Evolutionary conservation across 2,888 invertebrate genomes (phyloP).

Genomic region (Heliconius erato): DNA sequence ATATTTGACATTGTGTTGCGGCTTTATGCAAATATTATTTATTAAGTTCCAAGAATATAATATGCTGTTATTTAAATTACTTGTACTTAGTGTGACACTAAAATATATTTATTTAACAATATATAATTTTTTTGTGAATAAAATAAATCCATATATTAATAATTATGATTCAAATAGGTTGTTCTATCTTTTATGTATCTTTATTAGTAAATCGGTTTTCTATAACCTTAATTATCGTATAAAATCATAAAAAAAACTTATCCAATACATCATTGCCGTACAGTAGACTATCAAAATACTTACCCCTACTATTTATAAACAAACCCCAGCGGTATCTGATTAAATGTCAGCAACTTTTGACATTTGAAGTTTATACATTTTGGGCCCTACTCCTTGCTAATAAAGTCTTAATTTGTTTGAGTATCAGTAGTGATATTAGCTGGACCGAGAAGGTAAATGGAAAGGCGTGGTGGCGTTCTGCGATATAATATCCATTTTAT

Average conservation of each 20-base stretch:
- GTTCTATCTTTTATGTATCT: too few species aligned
- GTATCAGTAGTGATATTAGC: conserved; percentile 26
- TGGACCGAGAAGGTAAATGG: conserved; percentile 67
- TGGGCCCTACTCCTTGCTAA: not conserved
- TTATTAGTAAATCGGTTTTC: not conserved
- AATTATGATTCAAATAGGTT: too few species aligned
- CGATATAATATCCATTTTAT: conserved; percentile 74
- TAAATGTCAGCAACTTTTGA: conserved; percentile 48
- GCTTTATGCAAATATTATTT: not conserved
- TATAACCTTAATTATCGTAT: not conserved
- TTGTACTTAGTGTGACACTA: not conserved
- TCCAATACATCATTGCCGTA: conserved; percentile 12
- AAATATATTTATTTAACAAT: too few species aligned
- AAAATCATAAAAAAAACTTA: not conserved
- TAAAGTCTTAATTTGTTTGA: conserved; percentile 28
- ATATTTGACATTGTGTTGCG: not conserved
- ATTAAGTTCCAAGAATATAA: not conserved
- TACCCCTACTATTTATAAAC: conserved; percentile 30
- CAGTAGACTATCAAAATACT: conserved; percentile 14
- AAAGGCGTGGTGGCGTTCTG: conserved; percentile 75
- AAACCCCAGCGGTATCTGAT: conserved; percentile 46
- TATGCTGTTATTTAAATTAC: not conserved
- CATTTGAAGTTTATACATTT: not conserved
- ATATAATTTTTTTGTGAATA: too few species aligned
- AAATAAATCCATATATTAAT: too few species aligned